phyloP scores from a whole-genome alignment of 2,888 invertebrate species.

The Agrotis exclamationis region DNA sequence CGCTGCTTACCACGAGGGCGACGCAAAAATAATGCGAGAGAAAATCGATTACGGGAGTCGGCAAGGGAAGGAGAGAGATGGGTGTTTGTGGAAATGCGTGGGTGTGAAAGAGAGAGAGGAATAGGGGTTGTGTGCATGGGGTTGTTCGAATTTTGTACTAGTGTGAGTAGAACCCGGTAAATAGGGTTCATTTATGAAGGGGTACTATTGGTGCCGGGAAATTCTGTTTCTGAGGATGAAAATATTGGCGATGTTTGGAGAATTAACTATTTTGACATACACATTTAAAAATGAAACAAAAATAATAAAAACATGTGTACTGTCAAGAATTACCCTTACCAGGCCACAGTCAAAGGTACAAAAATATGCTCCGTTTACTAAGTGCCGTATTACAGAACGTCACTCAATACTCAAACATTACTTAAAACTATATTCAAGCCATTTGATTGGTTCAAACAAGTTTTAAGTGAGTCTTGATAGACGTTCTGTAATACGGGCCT shows the following conservation, averaged over 20 bases:
- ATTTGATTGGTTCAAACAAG: too few species aligned
- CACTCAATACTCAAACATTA: too few species aligned
- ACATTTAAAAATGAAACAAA: too few species aligned
- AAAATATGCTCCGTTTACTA: too few species aligned
- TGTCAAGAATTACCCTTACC: too few species aligned
- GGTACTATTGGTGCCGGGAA: conserved; percentile 49
- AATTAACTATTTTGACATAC: too few species aligned
- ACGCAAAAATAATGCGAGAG: conserved; percentile 66
- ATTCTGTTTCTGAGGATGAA: conserved; percentile 1
- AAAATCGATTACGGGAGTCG: conserved; percentile 66
- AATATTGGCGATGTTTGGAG: neutral
- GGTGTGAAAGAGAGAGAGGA: conserved; percentile 50
- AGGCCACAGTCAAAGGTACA: too few species aligned
- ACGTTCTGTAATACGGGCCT: too few species aligned
- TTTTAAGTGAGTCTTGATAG: too few species aligned
- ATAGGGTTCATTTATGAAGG: conserved; percentile 65
- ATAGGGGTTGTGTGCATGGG: conserved; percentile 53
- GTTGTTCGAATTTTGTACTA: conserved; percentile 26
- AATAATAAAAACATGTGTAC: too few species aligned
- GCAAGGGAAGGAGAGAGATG: conserved; percentile 42
- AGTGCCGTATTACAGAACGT: too few species aligned
- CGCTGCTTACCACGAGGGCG: conserved; percentile 57
- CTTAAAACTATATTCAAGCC: too few species aligned
- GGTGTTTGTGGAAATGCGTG: neutral
- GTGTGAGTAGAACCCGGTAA: conserved; percentile 63